Base-by-base conservation (phyloP, 2,888 invertebrate genomes). In the Nezara viridula region DNA sequence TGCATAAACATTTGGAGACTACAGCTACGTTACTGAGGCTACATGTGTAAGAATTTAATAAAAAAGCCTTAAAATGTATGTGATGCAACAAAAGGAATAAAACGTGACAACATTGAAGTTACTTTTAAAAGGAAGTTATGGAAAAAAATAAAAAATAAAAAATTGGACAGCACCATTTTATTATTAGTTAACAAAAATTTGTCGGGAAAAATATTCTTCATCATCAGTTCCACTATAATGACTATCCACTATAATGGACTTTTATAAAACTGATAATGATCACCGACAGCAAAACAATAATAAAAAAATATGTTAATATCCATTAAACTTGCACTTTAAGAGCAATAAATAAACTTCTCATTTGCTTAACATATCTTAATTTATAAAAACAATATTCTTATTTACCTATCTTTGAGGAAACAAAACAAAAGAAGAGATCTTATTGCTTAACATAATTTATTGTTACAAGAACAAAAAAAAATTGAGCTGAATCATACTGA, bases 391-490 rank as follows among this genome's bases (percentile, higher is more conserved):
- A 73, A 73, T 37, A 21, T 2, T 37, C 37, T 73, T 37, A 73
- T 60, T 60, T 27, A 81, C 21, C 40, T 32, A 49, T 85, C 50
- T 14, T 27, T 86, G 27, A 50, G 47, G 50, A 50, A 37, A 86
- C 24, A 47, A 50, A 37, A 86, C 24, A 47, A 86, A 86, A 86
- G 6, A 37, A 50, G 50, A 86, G 50, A 86, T 47, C 86, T n/a
- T 86, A 9, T 27, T 50, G 50, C 21, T 86, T 32, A 27, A 86
- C 16, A 32, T 32, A 55, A 81, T 81, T 81, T 81, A 81, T 81
- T 81, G 37, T 73, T 73, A 37, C 24, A 86, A 86, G 40, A 85
- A 85, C 19, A 85, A 85, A 85, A 85, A 49, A 85, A 47, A 85
- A 24, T 73, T 73, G 66, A 73, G 66, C 66, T 6, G 37, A 27